phyloP scores from a whole-genome alignment of 2,113 vertebrate species.

The Myotis lucifugus region DNA sequence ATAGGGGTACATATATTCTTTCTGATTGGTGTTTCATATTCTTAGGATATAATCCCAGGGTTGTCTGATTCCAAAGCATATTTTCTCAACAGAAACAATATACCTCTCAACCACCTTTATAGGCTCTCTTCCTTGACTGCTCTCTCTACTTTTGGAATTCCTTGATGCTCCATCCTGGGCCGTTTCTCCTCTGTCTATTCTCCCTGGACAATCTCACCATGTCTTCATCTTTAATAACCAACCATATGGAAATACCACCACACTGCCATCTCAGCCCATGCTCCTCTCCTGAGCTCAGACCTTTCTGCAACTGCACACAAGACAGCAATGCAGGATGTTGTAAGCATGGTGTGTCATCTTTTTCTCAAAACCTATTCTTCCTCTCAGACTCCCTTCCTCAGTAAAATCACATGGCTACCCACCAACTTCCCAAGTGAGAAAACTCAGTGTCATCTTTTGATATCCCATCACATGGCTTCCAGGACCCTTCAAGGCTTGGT shows the following conservation, averaged over 20 bases:
- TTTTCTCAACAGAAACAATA: not conserved
- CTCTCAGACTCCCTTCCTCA: not conserved
- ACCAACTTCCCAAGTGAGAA: not conserved
- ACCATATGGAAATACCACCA: no score
- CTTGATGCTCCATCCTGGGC: not conserved
- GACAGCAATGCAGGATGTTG: not conserved
- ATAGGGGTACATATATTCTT: no score
- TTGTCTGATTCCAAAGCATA: not conserved
- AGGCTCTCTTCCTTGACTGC: not conserved
- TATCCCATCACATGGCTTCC: not conserved
- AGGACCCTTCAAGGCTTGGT: not conserved
- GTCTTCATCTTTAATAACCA: not conserved
- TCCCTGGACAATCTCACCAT: not conserved
- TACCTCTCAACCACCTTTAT: not conserved
- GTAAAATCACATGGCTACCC: not conserved
- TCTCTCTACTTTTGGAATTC: not conserved
- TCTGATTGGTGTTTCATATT: no score
- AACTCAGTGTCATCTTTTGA: not conserved
- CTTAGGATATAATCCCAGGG: not conserved
- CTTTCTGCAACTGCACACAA: not conserved
- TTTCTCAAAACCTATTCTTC: not conserved
- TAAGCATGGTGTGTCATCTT: not conserved
- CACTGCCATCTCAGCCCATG: not conserved
- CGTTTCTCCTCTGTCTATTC: not conserved
- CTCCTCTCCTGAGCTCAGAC: not conserved